phyloP scores from a whole-genome alignment of 2,113 vertebrate species.

The Malurus cyaneus region DNA sequence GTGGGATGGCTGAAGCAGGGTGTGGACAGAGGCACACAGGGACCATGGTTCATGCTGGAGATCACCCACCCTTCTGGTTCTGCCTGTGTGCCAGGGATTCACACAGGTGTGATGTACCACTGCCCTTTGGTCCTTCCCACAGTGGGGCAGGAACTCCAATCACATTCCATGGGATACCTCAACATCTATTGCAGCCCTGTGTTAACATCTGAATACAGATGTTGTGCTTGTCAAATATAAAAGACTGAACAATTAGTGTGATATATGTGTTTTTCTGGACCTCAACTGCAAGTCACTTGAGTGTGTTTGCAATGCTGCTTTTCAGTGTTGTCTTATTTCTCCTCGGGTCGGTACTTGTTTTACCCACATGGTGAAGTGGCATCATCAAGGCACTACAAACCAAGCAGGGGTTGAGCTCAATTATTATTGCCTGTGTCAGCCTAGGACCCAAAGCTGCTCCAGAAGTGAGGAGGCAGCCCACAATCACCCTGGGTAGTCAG shows the following conservation, averaged over 20 bases:
- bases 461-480: background rate
- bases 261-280: background rate
- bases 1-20: background rate
- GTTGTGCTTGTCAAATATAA: background rate
- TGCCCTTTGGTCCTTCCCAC: background rate
- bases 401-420: background rate
- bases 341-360: background rate
- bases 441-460: background rate
- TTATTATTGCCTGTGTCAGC: background rate
- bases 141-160: background rate
- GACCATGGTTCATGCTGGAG: rapidly evolving
- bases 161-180: rapidly evolving
- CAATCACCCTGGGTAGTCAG: background rate
- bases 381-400: background rate
- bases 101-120: too few species aligned
- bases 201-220: background rate
- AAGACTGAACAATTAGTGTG: background rate
- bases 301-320: background rate
- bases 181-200: rapidly evolving
- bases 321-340: background rate
- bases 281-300: background rate
- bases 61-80: background rate
- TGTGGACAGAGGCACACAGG: background rate
- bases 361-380: background rate
- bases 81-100: background rate